Evolutionary conservation across 2,113 vertebrate genomes (phyloP).

Genomic region (Albula glossodonta): DNA sequence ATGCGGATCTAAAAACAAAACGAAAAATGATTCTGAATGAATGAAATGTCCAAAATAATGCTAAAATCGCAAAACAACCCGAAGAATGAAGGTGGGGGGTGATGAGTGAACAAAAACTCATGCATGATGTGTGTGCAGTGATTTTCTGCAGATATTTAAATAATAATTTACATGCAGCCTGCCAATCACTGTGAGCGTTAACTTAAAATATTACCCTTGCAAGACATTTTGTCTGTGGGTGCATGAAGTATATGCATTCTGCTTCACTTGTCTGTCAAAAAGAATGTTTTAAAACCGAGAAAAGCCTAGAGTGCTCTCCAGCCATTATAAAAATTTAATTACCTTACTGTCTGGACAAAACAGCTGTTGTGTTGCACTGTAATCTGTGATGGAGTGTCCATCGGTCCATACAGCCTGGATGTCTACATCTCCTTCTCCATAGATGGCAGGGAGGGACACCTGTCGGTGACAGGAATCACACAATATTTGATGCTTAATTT

Average conservation of each 20-base stretch:
- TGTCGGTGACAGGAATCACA: slow-evolving; percentile 46
- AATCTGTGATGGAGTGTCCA: slow-evolving; percentile 36
- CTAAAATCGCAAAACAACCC: slow-evolving; percentile 33
- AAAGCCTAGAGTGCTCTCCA: no score
- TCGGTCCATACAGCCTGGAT: slow-evolving; percentile 31
- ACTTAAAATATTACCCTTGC: no score
- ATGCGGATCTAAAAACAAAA: slow-evolving; percentile 70
- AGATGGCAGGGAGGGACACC: slow-evolving; percentile 41
- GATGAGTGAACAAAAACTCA: no score
- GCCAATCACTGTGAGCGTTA: background rate
- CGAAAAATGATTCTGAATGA: slow-evolving; percentile 51
- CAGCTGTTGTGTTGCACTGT: slow-evolving; percentile 42
- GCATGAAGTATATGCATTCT: no score
- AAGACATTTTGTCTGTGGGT: no score
- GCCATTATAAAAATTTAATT: slow-evolving; percentile 16
- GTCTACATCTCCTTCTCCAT: slow-evolving; percentile 35
- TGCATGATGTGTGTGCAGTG: background rate
- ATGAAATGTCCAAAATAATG: slow-evolving; percentile 42
- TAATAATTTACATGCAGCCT: background rate
- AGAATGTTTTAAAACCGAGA: no score
- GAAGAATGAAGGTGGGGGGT: background rate
- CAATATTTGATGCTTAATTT: slow-evolving; percentile 18
- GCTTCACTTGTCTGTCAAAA: no score
- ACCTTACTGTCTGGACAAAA: slow-evolving; percentile 57
- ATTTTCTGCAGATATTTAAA: background rate